Evolutionary conservation across 2,797 vertebrate species (phyloP).

Genomic region (Galago senegalensis): DNA sequence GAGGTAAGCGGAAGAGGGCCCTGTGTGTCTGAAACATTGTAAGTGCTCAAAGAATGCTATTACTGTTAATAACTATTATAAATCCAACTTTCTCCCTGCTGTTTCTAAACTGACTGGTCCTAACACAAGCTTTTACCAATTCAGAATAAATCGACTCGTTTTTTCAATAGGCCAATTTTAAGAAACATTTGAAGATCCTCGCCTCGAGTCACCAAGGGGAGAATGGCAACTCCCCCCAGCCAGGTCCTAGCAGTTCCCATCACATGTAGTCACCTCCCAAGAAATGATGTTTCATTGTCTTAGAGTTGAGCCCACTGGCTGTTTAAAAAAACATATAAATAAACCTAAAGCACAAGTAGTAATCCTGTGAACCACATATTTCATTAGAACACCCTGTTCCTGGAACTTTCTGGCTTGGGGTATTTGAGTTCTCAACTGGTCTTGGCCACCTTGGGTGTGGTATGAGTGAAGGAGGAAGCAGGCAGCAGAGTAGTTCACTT

Average conservation of each 20-base stretch:
- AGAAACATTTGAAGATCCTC: background rate
- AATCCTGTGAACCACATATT: background rate
- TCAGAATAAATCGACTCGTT: background rate
- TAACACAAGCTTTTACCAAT: background rate
- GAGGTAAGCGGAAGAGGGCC: no score
- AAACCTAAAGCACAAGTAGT: background rate
- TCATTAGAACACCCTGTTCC: background rate
- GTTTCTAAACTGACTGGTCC: background rate
- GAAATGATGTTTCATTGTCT: slow-evolving; percentile 4
- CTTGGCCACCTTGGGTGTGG: background rate
- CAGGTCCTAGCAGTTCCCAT: background rate
- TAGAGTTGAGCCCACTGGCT: background rate
- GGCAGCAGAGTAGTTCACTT: background rate
- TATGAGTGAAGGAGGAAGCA: background rate
- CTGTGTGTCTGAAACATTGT: background rate
- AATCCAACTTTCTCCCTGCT: background rate
- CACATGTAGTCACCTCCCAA: background rate
- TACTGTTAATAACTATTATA: background rate
- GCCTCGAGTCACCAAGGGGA: rapidly evolving
- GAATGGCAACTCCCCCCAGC: background rate
- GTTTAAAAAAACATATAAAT: background rate
- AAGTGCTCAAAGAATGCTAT: background rate
- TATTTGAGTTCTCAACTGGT: background rate
- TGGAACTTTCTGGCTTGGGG: background rate
- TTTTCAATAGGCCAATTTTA: background rate